These are phyloP conservation scores for Drosophila borealis DNA, from an alignment of 2,888 invertebrate species.

Conservation along the genomic window DNA sequence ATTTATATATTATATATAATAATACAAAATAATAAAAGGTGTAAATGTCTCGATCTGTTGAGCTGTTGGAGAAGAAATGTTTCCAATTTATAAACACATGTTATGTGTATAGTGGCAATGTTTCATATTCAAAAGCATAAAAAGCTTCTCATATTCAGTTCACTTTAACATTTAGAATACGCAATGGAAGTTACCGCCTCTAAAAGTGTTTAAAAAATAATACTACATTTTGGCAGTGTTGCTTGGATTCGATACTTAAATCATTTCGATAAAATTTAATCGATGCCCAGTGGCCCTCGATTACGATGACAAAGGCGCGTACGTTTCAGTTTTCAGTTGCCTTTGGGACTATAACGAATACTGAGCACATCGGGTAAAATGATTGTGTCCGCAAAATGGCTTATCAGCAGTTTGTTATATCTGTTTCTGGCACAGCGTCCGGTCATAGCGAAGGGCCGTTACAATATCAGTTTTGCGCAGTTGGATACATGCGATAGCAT, in stretches of 20 bases:
- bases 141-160: background rate
- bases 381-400: slow-evolving; percentile 20
- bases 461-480: slow-evolving; percentile 80
- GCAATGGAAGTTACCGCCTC: background rate
- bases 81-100: too few species aligned
- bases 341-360: slow-evolving; percentile 6
- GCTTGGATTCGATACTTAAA: background rate
- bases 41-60: too few species aligned
- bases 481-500: slow-evolving; percentile 86
- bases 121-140: too few species aligned
- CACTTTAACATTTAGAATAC: background rate
- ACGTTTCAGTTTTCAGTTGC: slow-evolving; percentile 44
- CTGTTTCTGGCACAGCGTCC: slow-evolving; percentile 26
- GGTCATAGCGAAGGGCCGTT: slow-evolving; percentile 56
- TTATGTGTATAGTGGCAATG: too few species aligned
- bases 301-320: slow-evolving; percentile 5
- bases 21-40: too few species aligned
- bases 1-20: too few species aligned
- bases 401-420: slow-evolving; percentile 61
- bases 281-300: background rate
- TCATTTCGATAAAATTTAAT: background rate
- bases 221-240: background rate
- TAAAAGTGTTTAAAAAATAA: background rate
- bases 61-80: too few species aligned
- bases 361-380: slow-evolving; percentile 3